Base-by-base conservation (phyloP, 2,888 invertebrate species). In the Baronia brevicornis region DNA sequence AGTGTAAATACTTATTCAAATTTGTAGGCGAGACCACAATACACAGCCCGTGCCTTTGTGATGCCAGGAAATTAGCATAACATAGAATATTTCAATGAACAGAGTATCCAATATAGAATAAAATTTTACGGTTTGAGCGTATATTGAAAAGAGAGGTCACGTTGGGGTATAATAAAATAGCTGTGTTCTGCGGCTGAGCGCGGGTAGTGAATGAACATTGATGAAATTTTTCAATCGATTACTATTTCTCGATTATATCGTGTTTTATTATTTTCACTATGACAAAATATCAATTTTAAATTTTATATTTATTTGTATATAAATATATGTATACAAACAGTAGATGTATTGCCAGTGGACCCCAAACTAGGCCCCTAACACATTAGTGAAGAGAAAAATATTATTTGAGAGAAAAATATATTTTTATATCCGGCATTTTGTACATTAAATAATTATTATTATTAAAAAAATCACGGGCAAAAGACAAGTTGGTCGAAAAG, bases 1-100 rank as follows among this genome's bases (percentile, higher is more conserved):
- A 72, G 72, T 69, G 74, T 79, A 73, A 74, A 74, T 80, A 71
- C 73, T 77, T 80, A 80, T 84, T 78, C 64, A 78, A 80, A 84
- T 79, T 77, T 75, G 72, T 78, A 72, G 71, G 67, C 64, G 62
- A 70, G 56, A 60, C 43, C 49, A 77, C 74, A 73, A 70, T 71
- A 62, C 61, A 54, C 58, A 56, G 58, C 47, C 51, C 51, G 51
- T 3, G 66, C 64, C 66, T 73, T 75, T 77, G 73, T 73, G 69
- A 69, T 54, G 57, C 50, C 51, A 43, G 45, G 36, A 55, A 64
- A 79, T 80, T 80, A 77, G 70, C 77, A 80, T 79, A 79, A 66
- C 67, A 68, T n/a, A 66, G 66, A 63, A 60, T 69, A 70, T 77
- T 78, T 73, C 68, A 73, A 74, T 77, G 70, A 68, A 73, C 72